Percentiles rank a stretch among this genome's conserved stretches.
Conservation (phyloP, 2,888 invertebrate species). For the Quadroppia sp. region DNA sequence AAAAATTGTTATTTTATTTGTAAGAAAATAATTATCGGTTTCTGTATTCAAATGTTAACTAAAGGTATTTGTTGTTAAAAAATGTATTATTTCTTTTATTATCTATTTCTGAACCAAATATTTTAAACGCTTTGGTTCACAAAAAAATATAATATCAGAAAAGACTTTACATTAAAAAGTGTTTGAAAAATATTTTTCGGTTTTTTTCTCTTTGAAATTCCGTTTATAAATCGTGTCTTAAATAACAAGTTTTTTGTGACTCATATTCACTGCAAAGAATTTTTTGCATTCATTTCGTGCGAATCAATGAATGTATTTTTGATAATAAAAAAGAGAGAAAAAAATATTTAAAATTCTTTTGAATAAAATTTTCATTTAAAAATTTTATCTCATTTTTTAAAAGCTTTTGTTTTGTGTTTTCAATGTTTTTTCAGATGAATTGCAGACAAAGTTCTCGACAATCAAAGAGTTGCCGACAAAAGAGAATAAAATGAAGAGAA, state of each 20-base stretch:
- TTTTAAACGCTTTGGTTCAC: no score
- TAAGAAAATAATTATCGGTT: neutral
- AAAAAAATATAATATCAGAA: no score
- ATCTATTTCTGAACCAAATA: no score
- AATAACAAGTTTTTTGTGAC: neutral
- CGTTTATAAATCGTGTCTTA: neutral
- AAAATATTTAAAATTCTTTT: neutral
- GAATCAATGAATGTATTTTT: no score
- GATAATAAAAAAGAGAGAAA: no score
- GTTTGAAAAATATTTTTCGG: neutral
- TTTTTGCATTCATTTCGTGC: neutral
- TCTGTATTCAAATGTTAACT: neutral
- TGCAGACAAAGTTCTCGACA: neutral
- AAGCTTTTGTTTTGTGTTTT: neutral
- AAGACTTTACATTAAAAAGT: no score
- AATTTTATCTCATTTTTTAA: neutral
- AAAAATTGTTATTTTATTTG: neutral
- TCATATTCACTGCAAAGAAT: neutral
- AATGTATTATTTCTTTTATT: neutral
- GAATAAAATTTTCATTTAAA: neutral
- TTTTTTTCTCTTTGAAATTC: neutral
- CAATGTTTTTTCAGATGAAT: neutral
- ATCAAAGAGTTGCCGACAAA: slow-evolving; percentile 45
- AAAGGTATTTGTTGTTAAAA: neutral
- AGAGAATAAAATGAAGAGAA: slow-evolving; percentile 45